Evolutionary conservation across 2,113 vertebrate species (phyloP).

Genomic region (Nipponia nippon): DNA sequence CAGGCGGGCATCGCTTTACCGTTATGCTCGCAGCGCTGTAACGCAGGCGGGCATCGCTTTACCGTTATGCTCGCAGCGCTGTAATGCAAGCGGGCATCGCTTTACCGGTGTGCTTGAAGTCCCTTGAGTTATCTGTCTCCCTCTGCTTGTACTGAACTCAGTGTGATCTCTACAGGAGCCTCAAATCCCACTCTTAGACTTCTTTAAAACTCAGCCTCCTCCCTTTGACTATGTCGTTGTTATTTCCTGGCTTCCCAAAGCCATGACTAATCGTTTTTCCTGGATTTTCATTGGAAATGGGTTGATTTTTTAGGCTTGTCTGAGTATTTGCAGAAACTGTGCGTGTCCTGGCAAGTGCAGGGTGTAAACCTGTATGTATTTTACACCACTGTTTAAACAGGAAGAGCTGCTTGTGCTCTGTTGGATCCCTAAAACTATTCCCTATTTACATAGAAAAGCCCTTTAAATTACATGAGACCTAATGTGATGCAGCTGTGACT

Average conservation of each 20-base stretch:
- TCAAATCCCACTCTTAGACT: accelerated
- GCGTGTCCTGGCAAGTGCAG: neutral
- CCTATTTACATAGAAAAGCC: neutral
- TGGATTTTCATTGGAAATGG: neutral
- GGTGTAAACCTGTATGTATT: accelerated
- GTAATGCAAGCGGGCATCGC: neutral
- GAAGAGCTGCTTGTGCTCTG: neutral
- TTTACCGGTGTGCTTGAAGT: accelerated
- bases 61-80: accelerated
- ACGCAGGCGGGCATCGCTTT: neutral
- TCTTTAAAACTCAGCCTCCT: neutral
- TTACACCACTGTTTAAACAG: neutral
- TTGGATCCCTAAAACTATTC: neutral
- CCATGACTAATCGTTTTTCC: neutral
- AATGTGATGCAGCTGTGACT: neutral
- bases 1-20: no score
- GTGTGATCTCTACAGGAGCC: neutral
- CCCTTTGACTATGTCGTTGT: accelerated
- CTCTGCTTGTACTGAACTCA: neutral
- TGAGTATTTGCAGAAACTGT: neutral
- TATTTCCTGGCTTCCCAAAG: neutral
- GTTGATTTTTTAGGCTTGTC: neutral
- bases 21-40: no score
- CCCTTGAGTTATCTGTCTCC: neutral
- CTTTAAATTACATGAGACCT: neutral